phyloP scores from a whole-genome alignment of 64 coral and sea anemone genomes.

The Trachythela sp. region DNA sequence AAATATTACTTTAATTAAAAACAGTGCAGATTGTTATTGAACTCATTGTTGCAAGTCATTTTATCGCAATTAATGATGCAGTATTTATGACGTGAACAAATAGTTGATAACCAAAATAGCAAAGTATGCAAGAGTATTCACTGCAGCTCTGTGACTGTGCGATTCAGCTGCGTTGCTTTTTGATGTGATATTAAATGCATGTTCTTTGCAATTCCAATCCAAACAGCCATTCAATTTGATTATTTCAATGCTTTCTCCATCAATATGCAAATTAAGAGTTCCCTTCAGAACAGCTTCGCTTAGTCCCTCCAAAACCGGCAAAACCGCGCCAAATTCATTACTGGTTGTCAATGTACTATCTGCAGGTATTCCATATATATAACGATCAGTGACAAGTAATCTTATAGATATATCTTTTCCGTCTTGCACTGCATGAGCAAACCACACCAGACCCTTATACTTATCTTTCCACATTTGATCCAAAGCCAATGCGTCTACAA shows the following conservation, averaged over 20 bases:
- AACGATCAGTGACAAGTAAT: not conserved
- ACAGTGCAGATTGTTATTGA: no score
- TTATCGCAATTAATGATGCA: no score
- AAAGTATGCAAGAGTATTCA: no score
- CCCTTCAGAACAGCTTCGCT: not conserved
- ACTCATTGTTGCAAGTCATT: no score
- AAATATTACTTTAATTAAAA: no score
- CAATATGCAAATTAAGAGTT: not conserved
- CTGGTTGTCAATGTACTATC: not conserved
- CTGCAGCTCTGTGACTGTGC: no score
- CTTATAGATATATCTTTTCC: not conserved
- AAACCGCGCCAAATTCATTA: no score
- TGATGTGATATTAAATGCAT: not conserved
- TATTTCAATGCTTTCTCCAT: not conserved
- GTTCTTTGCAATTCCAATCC: not conserved
- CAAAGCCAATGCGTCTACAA: not conserved
- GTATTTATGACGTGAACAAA: no score
- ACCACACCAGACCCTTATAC: no score
- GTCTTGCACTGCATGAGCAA: not conserved
- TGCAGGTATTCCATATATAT: not conserved
- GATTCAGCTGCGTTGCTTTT: no score
- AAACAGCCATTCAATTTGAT: not conserved
- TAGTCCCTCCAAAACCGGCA: not conserved
- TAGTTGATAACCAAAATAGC: no score
- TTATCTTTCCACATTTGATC: not conserved